Evolutionary conservation across 2,113 vertebrate species (phyloP).

Genomic region (Synchiropus splendidus): DNA sequence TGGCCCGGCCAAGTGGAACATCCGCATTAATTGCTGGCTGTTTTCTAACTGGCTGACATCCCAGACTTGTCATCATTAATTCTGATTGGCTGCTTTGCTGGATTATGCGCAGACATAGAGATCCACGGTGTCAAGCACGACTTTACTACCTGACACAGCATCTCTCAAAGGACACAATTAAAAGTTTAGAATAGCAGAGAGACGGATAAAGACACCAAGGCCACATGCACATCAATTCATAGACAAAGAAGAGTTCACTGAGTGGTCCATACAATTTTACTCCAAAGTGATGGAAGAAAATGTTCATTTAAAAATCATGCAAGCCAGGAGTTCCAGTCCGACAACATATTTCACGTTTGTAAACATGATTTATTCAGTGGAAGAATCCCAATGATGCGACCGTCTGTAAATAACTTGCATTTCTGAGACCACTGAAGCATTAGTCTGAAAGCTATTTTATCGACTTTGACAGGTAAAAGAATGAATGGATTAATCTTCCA

Average conservation of each 20-base stretch:
- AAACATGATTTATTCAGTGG: too few relatives aligned
- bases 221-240: background rate
- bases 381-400: too few relatives aligned
- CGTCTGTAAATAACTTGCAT: too few relatives aligned
- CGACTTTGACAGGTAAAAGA: background rate
- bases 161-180: slow-evolving; percentile 39
- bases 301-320: slow-evolving; percentile 1
- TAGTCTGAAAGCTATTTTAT: too few relatives aligned
- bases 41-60: slow-evolving; percentile 40
- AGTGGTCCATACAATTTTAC: too few relatives aligned
- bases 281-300: background rate
- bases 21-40: slow-evolving; percentile 30
- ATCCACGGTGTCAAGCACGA: slow-evolving; percentile 16
- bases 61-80: slow-evolving; percentile 33
- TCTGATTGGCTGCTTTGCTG: slow-evolving; percentile 27
- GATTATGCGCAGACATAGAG: slow-evolving; percentile 29
- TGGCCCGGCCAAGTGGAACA: slow-evolving; percentile 25
- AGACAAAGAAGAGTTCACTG: background rate
- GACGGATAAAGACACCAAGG: slow-evolving; percentile 8
- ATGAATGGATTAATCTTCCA: slow-evolving; percentile 1
- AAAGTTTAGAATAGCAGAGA: slow-evolving; percentile 6
- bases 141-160: slow-evolving; percentile 28
- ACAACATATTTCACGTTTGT: too few relatives aligned
- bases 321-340: too few relatives aligned
- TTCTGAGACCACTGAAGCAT: too few relatives aligned